Evolutionary conservation across 2,888 invertebrate species (phyloP).

Genomic region (Orthosia gracilis): DNA sequence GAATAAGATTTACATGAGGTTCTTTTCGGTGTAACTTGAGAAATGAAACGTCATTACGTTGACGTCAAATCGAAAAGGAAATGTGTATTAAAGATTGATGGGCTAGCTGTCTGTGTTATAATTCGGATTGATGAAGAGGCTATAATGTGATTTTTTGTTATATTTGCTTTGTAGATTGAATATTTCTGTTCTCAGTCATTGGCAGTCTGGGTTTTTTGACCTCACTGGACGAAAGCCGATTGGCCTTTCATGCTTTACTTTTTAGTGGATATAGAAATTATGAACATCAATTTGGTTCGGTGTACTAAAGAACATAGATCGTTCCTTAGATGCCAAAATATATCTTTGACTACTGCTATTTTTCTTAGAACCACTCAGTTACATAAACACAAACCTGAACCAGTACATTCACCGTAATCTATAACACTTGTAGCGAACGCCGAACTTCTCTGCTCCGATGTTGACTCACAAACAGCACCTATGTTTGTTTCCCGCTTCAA

Average conservation of each 20-base stretch:
- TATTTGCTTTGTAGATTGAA: conserved; percentile 7
- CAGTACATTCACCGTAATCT: conserved; percentile 40
- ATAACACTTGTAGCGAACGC: conserved; percentile 39
- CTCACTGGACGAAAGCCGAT: background rate
- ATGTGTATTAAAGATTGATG: conserved; percentile 61
- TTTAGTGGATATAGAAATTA: background rate
- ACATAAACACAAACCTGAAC: conserved; percentile 24
- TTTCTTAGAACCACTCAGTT: conserved; percentile 16
- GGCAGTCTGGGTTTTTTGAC: background rate
- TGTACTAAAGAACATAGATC: background rate
- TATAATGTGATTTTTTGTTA: conserved; percentile 21
- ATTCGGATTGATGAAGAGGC: conserved; percentile 58
- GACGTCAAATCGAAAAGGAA: conserved; percentile 63
- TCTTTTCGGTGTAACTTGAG: conserved; percentile 53
- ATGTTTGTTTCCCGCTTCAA: conserved; percentile 37
- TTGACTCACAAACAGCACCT: conserved; percentile 48
- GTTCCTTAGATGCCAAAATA: too few relatives aligned
- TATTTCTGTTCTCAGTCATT: background rate
- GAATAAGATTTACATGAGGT: conserved; percentile 66
- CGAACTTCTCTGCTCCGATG: conserved; percentile 44
- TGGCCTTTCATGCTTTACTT: background rate
- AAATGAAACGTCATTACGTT: conserved; percentile 65
- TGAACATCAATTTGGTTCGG: background rate
- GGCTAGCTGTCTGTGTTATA: conserved; percentile 50
- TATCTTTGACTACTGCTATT: background rate